A percentile compares a stretch with the other conserved stretches of the same genome.
phyloP scores from a whole-genome alignment of 2,113 vertebrate genomes.

The Onychostoma macrolepis region DNA sequence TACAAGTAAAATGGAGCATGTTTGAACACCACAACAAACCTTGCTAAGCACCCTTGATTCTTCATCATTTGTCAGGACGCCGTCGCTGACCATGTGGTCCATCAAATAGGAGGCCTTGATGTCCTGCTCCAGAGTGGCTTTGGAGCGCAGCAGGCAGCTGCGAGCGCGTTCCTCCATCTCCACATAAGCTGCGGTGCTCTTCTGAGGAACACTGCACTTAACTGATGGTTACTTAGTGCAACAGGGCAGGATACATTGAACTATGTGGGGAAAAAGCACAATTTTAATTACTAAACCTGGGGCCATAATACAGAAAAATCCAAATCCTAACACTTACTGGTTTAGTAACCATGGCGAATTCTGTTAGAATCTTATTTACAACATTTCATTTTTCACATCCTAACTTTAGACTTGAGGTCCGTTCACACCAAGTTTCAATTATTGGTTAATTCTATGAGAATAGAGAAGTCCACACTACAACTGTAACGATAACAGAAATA shows the following conservation, averaged over 20 bases:
- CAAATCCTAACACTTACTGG: neutral
- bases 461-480: neutral
- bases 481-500: too few relatives aligned
- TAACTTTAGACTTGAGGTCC: neutral
- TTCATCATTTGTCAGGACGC: conserved; percentile 81
- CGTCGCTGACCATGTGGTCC: conserved; percentile 91
- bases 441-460: neutral
- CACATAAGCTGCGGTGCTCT: conserved; percentile 48
- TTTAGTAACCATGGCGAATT: neutral
- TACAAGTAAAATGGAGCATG: neutral
- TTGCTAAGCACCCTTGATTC: conserved; percentile 83
- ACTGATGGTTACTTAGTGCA: neutral
- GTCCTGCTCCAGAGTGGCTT: conserved; percentile 83
- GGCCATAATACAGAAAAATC: neutral
- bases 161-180: conserved; percentile 84
- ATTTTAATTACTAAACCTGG: neutral
- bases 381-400: neutral
- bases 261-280: neutral
- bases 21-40: conserved; percentile 71
- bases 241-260: neutral
- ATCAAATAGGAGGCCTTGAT: conserved; percentile 91
- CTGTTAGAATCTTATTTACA: neutral
- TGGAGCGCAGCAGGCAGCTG: conserved; percentile 83
- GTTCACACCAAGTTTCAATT: neutral
- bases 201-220: neutral